These are phyloP conservation scores for Busseola fusca DNA, from an alignment of 2,888 invertebrate genomes.

Conservation along the genomic window DNA sequence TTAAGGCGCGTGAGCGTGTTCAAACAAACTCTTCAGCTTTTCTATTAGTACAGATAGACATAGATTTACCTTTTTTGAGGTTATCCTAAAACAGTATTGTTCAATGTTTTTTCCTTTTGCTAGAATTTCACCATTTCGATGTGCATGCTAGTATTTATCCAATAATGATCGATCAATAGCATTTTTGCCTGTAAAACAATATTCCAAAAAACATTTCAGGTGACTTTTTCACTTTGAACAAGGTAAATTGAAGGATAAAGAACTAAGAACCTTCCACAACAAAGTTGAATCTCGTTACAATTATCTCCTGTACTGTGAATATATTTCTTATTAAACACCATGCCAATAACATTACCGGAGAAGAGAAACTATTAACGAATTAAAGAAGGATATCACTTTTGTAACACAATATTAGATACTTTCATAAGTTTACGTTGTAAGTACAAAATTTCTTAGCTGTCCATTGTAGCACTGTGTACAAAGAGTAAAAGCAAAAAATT, in stretches of 20 bases:
- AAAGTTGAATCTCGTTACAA: conserved; percentile 19
- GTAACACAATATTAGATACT: too few relatives aligned
- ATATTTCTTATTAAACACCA: conserved; percentile 34
- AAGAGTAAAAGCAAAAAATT: background rate
- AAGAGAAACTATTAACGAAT: conserved; percentile 24
- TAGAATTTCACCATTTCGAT: background rate
- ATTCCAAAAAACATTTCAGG: background rate
- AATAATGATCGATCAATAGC: background rate
- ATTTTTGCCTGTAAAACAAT: background rate
- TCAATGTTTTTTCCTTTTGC: background rate
- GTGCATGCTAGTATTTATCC: background rate
- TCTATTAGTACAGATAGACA: too few relatives aligned
- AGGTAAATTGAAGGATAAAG: conserved; percentile 6
- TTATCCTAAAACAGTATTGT: background rate
- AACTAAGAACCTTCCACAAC: conserved; percentile 15
- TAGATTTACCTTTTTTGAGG: background rate
- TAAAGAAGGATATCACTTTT: conserved; percentile 22
- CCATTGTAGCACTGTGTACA: background rate
- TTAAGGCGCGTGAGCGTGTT: too few relatives aligned
- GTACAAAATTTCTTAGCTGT: conserved; percentile 1
- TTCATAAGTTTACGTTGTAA: conserved; percentile 12
- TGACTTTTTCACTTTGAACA: background rate
- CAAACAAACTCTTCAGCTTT: too few relatives aligned
- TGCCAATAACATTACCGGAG: conserved; percentile 35
- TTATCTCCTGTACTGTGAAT: conserved; percentile 7